Evolutionary conservation across 2,888 invertebrate species (phyloP), one percentile per base, ranked within the genome.

Genomic region (Amphipoea oculea): DNA sequence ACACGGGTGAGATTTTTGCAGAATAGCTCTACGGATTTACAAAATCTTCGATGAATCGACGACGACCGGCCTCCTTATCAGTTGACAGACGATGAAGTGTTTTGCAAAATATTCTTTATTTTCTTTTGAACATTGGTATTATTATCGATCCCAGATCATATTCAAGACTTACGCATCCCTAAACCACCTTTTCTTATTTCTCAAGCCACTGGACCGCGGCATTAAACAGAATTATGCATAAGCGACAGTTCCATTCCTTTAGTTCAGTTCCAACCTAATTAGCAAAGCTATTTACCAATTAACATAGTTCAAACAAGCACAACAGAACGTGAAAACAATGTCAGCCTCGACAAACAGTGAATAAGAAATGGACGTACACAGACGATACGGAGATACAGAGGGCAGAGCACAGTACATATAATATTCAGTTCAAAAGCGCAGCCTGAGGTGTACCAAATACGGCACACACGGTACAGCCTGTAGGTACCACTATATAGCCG

Each of bases 381-480:
- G 73, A 78, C 57, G 70, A 71, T 83, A 78, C 77, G 23, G 85
- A 81, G 87, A 81, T 78, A 86, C 85, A 76, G 73, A 79, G 78
- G 77, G 60, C 65, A 68, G 68, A 78, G 78, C 69, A 76, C 76
- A 71, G 65, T 69, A 83, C 87, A 89, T 90, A 87, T 91, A 91
- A 91, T 92, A 92, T 91, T 91, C 86, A 89, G 89, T 83, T 85
- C 89, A 89, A 88, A 89, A 91, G 87, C 80, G 77, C 81, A 85
- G 86, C 89, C 80, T 85, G 83, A 86, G 82, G 86, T 85, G 84
- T 84, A 90, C 90, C 89, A 89, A 89, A 90, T 83, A 83, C 76
- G 69, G 69, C 45, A 68, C 62, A 77, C 51, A 78, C 80, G 36
- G 20, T n/a, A 40, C 42, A 62, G 40, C 48, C 63, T 42, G 40